phyloP scores from a whole-genome alignment of 64 coral and sea anemone species.

The Dendrophyllia cribrosa region DNA sequence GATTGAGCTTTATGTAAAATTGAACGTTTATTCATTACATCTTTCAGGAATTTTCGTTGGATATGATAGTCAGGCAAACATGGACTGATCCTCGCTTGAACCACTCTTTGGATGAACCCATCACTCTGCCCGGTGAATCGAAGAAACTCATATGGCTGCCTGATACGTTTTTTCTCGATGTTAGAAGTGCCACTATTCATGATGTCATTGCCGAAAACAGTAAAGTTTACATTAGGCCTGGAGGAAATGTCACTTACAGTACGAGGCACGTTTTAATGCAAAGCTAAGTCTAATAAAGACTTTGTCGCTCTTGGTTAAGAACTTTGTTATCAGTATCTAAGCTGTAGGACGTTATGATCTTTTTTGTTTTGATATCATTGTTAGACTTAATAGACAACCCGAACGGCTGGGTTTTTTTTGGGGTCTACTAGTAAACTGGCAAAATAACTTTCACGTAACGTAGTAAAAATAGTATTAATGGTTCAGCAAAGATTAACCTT shows the following conservation, averaged over 20 bases:
- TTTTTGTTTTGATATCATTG: too few species aligned
- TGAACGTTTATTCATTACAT: background rate
- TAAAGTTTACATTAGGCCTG: constrained; percentile 25
- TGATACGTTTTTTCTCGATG: constrained; percentile 68
- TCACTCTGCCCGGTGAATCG: constrained; percentile 1
- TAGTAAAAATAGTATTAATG: too few species aligned
- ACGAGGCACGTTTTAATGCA: constrained; percentile 26
- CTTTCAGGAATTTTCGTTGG: constrained; percentile 53
- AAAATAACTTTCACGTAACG: too few species aligned
- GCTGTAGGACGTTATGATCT: too few species aligned
- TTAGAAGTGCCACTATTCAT: constrained; percentile 60
- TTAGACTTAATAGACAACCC: too few species aligned
- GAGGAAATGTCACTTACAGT: constrained; percentile 44
- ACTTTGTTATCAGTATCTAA: too few species aligned
- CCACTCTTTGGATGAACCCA: constrained; percentile 22
- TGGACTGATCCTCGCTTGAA: constrained; percentile 46
- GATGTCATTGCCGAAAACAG: constrained; percentile 53
- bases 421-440: too few species aligned
- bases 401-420: too few species aligned
- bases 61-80: constrained; percentile 35
- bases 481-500: too few species aligned
- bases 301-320: too few species aligned
- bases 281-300: too few species aligned
- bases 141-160: constrained; percentile 59
- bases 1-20: too few species aligned